Conservation (phyloP, 2,888 invertebrate species). For the Dasypogon diadema region DNA sequence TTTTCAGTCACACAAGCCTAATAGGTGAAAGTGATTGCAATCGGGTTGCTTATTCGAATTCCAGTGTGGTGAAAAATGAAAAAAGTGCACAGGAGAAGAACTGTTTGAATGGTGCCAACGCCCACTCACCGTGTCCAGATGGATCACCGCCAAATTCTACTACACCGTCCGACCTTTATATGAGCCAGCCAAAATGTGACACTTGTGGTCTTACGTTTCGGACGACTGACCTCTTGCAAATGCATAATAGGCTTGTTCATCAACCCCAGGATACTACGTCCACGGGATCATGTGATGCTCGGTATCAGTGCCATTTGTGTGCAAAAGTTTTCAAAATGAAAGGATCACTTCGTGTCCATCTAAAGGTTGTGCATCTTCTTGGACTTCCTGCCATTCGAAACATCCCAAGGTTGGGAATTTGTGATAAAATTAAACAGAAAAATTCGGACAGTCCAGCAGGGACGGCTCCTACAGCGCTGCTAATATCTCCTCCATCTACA, state of each 20-base stretch:
- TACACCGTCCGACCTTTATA: neutral
- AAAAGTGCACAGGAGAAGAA: conserved; percentile 7
- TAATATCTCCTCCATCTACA: neutral
- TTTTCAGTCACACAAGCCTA: conserved; percentile 77
- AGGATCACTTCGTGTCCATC: conserved; percentile 84
- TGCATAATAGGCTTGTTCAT: conserved; percentile 82
- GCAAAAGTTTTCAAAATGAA: conserved; percentile 84
- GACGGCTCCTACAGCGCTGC: neutral
- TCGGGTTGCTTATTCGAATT: neutral
- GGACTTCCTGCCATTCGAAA: conserved; percentile 59
- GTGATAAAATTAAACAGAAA: conserved; percentile 29
- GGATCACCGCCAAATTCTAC: conserved; percentile 9
- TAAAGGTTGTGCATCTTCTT: conserved; percentile 79
- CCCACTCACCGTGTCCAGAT: conserved; percentile 26
- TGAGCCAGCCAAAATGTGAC: conserved; percentile 70
- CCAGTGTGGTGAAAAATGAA: conserved; percentile 40
- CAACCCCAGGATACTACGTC: conserved; percentile 59
- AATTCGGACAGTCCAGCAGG: neutral
- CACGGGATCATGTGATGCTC: conserved; percentile 63
- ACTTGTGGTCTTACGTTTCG: conserved; percentile 81
- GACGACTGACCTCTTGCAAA: conserved; percentile 76
- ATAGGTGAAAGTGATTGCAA: conserved; percentile 55
- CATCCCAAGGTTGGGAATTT: conserved; percentile 59
- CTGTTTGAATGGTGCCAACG: conserved; percentile 7
- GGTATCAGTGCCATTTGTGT: conserved; percentile 81